Conservation (phyloP, 2,888 invertebrate species). For the Lutraria lutraria region DNA sequence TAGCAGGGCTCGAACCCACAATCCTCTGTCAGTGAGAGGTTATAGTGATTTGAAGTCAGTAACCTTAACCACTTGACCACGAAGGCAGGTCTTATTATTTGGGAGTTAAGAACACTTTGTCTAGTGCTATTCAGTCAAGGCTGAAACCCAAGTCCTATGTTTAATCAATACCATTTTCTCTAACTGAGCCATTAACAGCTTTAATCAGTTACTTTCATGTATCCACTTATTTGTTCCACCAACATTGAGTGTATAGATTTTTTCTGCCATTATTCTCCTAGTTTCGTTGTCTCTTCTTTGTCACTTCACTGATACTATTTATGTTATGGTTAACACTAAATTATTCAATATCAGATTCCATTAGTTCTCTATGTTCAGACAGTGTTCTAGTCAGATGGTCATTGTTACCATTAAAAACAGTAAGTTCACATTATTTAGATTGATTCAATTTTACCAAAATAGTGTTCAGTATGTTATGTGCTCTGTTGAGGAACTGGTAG, state of each 20-base stretch:
- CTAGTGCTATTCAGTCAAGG: neutral
- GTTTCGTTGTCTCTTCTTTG: neutral
- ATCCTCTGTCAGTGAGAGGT: too few relatives aligned
- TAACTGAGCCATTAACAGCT: neutral
- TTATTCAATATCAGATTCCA: neutral
- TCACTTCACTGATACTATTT: neutral
- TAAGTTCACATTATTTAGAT: too few relatives aligned
- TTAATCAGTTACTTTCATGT: neutral
- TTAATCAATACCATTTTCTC: neutral
- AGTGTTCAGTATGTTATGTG: too few relatives aligned
- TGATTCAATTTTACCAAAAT: too few relatives aligned
- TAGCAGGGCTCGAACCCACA: too few relatives aligned
- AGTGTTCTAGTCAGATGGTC: too few relatives aligned
- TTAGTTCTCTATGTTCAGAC: neutral
- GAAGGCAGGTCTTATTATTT: too few relatives aligned
- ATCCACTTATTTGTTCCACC: neutral
- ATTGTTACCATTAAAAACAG: too few relatives aligned
- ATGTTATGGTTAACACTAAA: neutral
- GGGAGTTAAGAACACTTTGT: too few relatives aligned
- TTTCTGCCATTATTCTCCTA: neutral
- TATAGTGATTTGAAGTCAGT: too few relatives aligned
- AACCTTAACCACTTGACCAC: too few relatives aligned
- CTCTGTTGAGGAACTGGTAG: too few relatives aligned
- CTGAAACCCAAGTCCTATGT: neutral
- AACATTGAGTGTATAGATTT: neutral